A percentile compares a stretch with the other conserved stretches of the same genome.
Conservation (phyloP, 2,113 vertebrate species). For the Mesembrinibis cayennensis region DNA sequence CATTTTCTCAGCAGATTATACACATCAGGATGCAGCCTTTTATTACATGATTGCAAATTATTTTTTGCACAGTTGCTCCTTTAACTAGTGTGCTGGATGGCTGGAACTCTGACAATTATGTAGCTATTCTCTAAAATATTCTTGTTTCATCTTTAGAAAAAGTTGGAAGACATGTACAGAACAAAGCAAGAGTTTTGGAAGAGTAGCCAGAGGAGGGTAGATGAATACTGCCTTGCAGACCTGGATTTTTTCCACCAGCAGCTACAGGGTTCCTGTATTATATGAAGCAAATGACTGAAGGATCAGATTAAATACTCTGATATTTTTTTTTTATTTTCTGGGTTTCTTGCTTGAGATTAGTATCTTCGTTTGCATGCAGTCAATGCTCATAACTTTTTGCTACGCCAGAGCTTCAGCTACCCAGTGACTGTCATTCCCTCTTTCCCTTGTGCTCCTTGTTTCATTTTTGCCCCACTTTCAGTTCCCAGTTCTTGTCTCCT, state of each 20-base stretch:
- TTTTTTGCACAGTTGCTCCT: not conserved
- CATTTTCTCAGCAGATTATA: not conserved
- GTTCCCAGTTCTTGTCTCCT: not conserved
- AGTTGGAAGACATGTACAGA: not conserved
- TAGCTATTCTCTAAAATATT: not conserved
- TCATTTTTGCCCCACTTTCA: not conserved
- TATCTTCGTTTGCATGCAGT: not conserved
- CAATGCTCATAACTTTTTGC: not conserved
- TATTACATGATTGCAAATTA: not conserved
- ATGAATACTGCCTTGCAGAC: not conserved
- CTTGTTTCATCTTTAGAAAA: not conserved
- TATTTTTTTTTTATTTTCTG: not conserved
- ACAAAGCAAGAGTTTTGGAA: not conserved
- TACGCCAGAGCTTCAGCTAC: not conserved
- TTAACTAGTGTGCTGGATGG: not conserved
- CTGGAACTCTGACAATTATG: not conserved
- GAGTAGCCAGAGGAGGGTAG: not conserved
- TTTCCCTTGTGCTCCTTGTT: not conserved
- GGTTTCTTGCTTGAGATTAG: not conserved
- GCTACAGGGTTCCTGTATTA: not conserved
- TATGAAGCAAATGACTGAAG: not conserved
- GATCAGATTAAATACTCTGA: not conserved
- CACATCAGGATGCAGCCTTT: not conserved
- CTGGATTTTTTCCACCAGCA: not conserved
- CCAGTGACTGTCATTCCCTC: not conserved